Percentiles rank a stretch among this genome's conserved stretches.
These are phyloP conservation scores for Eubasilissa regina DNA, from an alignment of 1,140 invertebrate genomes.

Conservation along the genomic window DNA sequence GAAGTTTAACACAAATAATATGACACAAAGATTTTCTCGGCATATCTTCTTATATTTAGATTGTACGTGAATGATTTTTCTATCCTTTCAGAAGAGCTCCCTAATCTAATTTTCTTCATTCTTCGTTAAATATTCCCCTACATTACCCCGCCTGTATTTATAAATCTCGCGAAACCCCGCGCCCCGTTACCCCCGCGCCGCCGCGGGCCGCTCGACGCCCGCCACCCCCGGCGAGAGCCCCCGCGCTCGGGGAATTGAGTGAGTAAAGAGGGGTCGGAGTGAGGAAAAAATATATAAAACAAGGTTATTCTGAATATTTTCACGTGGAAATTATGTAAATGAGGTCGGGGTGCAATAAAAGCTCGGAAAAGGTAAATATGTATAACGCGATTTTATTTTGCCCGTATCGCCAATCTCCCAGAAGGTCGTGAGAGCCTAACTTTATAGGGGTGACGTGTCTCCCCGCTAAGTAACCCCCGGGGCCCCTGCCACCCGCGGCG, in stretches of 20 bases:
- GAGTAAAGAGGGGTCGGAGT: background rate
- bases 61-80: conserved; percentile 27
- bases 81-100: conserved; percentile 17
- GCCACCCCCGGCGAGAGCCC: conserved; percentile 1
- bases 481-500: background rate
- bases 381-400: conserved; percentile 58
- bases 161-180: conserved; percentile 42
- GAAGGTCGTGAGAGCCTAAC: conserved; percentile 12
- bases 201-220: too few species aligned
- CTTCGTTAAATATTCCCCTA: conserved; percentile 46
- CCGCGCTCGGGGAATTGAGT: background rate
- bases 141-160: conserved; percentile 44
- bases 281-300: conserved; percentile 54
- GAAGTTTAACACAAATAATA: background rate
- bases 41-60: conserved; percentile 1
- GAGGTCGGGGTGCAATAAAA: conserved; percentile 55
- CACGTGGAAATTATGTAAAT: conserved; percentile 58
- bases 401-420: background rate
- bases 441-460: conserved; percentile 8
- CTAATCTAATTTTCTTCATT: conserved; percentile 41
- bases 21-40: background rate
- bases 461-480: conserved; percentile 31
- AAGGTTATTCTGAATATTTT: conserved; percentile 58
- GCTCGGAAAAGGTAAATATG: conserved; percentile 50
- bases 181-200: too few species aligned